Evolutionary conservation across 2,888 invertebrate genomes (phyloP).

Genomic region (Melinaea menophilus): DNA sequence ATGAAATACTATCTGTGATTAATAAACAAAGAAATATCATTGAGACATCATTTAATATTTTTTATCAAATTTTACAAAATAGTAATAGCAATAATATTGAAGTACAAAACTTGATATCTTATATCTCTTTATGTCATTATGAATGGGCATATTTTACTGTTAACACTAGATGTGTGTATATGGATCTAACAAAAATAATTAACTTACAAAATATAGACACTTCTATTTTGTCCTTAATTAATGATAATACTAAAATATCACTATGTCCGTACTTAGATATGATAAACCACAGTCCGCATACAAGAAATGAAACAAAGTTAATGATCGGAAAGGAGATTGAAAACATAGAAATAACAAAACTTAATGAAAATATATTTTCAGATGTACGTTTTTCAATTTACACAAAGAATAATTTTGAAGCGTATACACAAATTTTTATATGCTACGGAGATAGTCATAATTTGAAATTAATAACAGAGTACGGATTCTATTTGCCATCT

Average conservation of each 20-base stretch:
- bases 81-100: slow-evolving; percentile 51
- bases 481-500: slow-evolving; percentile 87
- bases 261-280: slow-evolving; percentile 93
- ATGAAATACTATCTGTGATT: slow-evolving; percentile 73
- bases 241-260: slow-evolving; percentile 82
- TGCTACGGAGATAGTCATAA: slow-evolving; percentile 92
- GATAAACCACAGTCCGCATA: slow-evolving; percentile 88
- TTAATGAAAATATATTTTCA: slow-evolving; percentile 56
- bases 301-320: slow-evolving; percentile 75
- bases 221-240: slow-evolving; percentile 61
- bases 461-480: slow-evolving; percentile 88
- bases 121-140: slow-evolving; percentile 77
- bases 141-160: slow-evolving; percentile 91
- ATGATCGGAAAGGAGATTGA: slow-evolving; percentile 53
- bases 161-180: slow-evolving; percentile 90
- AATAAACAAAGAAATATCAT: slow-evolving; percentile 72
- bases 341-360: slow-evolving; percentile 48
- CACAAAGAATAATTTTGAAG: slow-evolving; percentile 74
- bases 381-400: slow-evolving; percentile 68
- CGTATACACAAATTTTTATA: slow-evolving; percentile 89
- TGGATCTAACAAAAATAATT: slow-evolving; percentile 73
- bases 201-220: slow-evolving; percentile 64
- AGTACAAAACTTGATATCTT: slow-evolving; percentile 59
- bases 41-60: slow-evolving; percentile 62
- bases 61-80: slow-evolving; percentile 63